A percentile compares a stretch with the other conserved stretches of the same genome.
Evolutionary conservation across 2,888 invertebrate genomes (phyloP).

Genomic region (Acleris sparsana): DNA sequence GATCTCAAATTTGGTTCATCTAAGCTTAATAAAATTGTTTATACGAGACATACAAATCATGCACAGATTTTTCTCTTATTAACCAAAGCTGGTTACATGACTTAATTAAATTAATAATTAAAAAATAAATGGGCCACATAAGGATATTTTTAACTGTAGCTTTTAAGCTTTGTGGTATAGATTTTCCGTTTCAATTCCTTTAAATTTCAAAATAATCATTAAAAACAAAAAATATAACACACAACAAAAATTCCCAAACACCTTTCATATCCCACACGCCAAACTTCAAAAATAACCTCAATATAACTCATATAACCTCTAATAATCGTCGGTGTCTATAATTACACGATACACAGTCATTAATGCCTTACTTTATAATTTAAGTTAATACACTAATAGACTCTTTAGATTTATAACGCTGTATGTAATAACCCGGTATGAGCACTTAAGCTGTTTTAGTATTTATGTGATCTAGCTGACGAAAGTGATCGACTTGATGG

Average conservation of each 20-base stretch:
- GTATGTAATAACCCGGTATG: background rate
- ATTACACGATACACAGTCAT: conserved; percentile 51
- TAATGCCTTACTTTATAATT: conserved; percentile 51
- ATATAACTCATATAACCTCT: conserved; percentile 26
- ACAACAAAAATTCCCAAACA: conserved; percentile 4
- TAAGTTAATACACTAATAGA: conserved; percentile 51
- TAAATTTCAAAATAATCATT: too few relatives aligned
- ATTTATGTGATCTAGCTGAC: conserved; percentile 12
- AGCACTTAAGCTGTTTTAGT: background rate
- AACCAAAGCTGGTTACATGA: too few relatives aligned
- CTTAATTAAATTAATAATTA: too few relatives aligned
- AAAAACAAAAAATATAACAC: background rate
- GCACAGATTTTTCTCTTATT: too few relatives aligned
- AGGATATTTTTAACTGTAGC: too few relatives aligned
- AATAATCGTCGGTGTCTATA: conserved; percentile 46
- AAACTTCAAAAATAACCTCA: conserved; percentile 18
- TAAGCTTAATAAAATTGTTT: too few relatives aligned
- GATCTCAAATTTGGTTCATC: too few relatives aligned
- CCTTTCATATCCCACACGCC: background rate
- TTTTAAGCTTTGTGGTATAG: too few relatives aligned
- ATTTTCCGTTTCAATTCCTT: too few relatives aligned
- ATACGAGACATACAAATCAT: too few relatives aligned
- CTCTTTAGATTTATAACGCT: conserved; percentile 40
- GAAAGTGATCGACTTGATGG: conserved; percentile 46
- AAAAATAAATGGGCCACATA: too few relatives aligned